Conservation (phyloP, 1,140 invertebrate species). For the Neodiprion lecontei region DNA sequence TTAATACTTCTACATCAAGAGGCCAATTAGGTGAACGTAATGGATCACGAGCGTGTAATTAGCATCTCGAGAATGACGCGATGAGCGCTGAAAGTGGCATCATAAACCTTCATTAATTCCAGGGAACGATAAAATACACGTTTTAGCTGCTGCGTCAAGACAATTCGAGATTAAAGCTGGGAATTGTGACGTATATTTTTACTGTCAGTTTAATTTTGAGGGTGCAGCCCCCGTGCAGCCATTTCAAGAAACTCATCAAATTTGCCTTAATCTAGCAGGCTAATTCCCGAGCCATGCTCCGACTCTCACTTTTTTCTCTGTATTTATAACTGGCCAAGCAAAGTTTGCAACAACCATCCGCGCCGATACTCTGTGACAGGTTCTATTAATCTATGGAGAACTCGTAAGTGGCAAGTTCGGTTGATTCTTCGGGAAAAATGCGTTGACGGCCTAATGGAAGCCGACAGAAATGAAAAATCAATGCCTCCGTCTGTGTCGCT, state of each 20-base stretch:
- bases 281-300: neutral
- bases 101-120: constrained; percentile 1
- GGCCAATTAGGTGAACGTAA: neutral
- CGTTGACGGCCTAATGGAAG: neutral
- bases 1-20: no score
- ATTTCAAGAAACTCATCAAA: neutral
- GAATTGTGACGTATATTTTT: neutral
- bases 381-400: neutral
- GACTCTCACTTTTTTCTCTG: neutral
- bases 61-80: neutral
- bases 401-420: constrained; percentile 3
- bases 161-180: no score
- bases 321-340: no score
- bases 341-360: neutral
- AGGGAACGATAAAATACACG: neutral
- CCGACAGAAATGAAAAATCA: neutral
- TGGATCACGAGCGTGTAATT: neutral
- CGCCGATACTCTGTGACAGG: neutral
- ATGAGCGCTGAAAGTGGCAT: neutral
- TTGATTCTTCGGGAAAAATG: neutral
- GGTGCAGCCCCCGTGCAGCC: neutral
- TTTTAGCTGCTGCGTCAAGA: neutral
- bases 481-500: neutral
- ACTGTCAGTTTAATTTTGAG: neutral
- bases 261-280: neutral